Evolutionary conservation across 2,888 invertebrate genomes (phyloP).

Genomic region (Seladonia tumulorum): DNA sequence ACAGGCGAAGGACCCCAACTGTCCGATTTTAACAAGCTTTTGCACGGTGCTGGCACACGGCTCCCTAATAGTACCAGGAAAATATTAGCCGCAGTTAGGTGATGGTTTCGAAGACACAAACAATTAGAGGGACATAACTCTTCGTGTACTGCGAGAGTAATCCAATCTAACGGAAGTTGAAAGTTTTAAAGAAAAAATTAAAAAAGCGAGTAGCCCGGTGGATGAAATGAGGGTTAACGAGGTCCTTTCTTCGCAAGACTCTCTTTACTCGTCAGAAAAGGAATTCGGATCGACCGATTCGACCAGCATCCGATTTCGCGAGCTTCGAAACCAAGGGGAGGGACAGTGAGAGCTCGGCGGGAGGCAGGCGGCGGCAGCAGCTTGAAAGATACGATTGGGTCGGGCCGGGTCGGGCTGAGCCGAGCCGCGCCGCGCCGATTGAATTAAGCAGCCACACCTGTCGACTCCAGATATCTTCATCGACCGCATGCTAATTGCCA

Average conservation of each 20-base stretch:
- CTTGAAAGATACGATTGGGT: constrained; percentile 39
- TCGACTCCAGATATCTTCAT: constrained; percentile 77
- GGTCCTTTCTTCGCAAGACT: neutral
- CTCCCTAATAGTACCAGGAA: neutral
- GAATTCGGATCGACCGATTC: constrained; percentile 48
- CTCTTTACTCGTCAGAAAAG: neutral
- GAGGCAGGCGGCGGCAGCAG: neutral
- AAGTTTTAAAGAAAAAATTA: too few relatives aligned
- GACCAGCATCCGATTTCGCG: constrained; percentile 60
- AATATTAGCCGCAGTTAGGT: neutral
- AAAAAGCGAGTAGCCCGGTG: too few relatives aligned
- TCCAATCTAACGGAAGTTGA: too few relatives aligned
- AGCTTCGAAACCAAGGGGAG: neutral
- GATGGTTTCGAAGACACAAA: neutral
- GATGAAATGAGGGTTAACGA: too few relatives aligned
- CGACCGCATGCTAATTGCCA: constrained; percentile 76
- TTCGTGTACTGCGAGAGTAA: neutral
- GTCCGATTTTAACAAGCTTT: constrained; percentile 1
- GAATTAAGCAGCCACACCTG: constrained; percentile 71
- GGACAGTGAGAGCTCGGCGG: neutral
- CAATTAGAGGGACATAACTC: neutral
- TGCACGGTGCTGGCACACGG: neutral
- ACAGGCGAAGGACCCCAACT: neutral
- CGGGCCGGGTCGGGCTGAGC: constrained; percentile 53
- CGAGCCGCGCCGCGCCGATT: constrained; percentile 64